Percentiles rank a stretch among this genome's conserved stretches.
Evolutionary conservation across 2,797 vertebrate genomes (phyloP).

Genomic region (Anas bernieri): DNA sequence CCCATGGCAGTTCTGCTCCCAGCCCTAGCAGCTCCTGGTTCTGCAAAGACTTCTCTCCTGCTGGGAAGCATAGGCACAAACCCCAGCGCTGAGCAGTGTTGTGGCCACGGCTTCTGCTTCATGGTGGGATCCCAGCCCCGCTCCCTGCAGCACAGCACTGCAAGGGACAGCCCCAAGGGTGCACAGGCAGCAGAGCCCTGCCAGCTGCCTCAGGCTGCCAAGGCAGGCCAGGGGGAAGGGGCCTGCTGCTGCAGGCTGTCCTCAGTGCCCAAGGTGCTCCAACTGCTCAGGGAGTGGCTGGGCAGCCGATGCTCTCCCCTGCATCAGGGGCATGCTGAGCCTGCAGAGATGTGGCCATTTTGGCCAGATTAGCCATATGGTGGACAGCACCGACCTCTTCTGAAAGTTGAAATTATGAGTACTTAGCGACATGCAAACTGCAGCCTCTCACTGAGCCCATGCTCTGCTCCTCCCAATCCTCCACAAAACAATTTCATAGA

Average conservation of each 20-base stretch:
- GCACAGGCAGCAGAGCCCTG: not conserved
- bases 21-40: not conserved
- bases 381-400: not conserved
- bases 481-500: not conserved
- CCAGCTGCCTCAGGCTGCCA: not conserved
- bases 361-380: rapidly evolving
- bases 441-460: rapidly evolving
- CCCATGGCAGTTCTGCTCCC: not conserved
- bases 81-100: too few relatives aligned
- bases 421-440: not conserved
- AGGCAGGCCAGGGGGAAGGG: too few relatives aligned
- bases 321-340: rapidly evolving
- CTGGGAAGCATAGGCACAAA: not conserved
- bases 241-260: not conserved
- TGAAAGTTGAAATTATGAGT: not conserved
- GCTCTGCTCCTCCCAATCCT: not conserved
- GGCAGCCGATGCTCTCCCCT: not conserved
- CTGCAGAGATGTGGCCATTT: not conserved
- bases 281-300: rapidly evolving
- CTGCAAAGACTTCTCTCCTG: rapidly evolving
- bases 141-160: not conserved
- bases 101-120: too few relatives aligned
- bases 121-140: too few relatives aligned
- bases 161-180: not conserved
- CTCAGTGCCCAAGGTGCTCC: not conserved